Evolutionary conservation across 2,797 vertebrate genomes (phyloP), one percentile per base, ranked within the genome.

Genomic region (Enteromius mattozi): DNA sequence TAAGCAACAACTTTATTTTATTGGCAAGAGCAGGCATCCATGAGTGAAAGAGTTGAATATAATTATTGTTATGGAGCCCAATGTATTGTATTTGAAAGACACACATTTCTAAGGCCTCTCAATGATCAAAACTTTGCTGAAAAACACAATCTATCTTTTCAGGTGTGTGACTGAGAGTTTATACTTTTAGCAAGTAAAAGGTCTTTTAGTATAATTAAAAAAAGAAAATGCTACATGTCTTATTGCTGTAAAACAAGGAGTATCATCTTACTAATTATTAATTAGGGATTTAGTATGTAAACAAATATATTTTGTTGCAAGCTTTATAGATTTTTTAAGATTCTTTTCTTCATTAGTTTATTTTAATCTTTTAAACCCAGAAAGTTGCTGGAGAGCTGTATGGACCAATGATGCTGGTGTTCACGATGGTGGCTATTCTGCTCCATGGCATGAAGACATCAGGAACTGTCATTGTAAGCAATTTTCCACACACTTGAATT

Each of bases 391-490:
- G 97, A 0, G 98, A 99, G 90, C 95, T 99, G 81, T 99, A 99
- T 0, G 98, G 98, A 17, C 98, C 98, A 2, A 95, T 99, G 91
- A 99, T 99, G 98, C 93, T 99, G 88, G 98, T 99, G 86, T 98
- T 99, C 92, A 98, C 97, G 0, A 92, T 99, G 91, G 98, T 99
- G 74, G 98, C 98, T 40, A 99, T 99, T 81, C 94, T 99, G 77
- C 93, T 99, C 85, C 98, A 99, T 6, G 98, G 98, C 85, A 99
- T 99, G 98, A 99, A 99, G 93, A 99, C 98, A 0, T 99, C 98
- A 0, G 97, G 96, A 68, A 99, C 98, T 0, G 96, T 98, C 76
- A 99, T 99, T 3, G 98, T 99, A 96, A 91, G 96, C 59, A 77
- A n/a, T 2, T 1, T 40, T 70, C 7, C 16, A 54, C 6, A 51